These are phyloP conservation scores for Serrognathus titanus DNA, from an alignment of 2,888 invertebrate species.

Conservation along the genomic window DNA sequence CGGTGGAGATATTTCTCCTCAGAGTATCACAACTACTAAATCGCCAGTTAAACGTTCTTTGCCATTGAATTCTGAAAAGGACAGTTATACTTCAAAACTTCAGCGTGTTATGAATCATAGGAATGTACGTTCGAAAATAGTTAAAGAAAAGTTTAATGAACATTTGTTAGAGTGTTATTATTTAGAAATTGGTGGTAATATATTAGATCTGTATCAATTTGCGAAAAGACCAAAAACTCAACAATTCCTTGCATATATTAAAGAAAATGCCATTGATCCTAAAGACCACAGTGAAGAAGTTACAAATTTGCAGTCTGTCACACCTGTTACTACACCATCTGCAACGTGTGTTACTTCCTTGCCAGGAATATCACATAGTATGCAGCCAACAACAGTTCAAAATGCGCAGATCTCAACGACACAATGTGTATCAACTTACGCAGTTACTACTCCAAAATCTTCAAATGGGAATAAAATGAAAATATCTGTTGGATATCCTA, in stretches of 20 bases:
- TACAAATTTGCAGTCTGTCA: background rate
- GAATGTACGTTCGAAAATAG: conserved; percentile 63
- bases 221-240: conserved; percentile 75
- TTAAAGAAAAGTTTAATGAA: conserved; percentile 73
- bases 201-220: conserved; percentile 85
- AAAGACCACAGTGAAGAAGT: conserved; percentile 33
- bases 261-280: conserved; percentile 53
- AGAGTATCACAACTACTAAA: conserved; percentile 30
- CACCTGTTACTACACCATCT: conserved; percentile 34
- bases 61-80: conserved; percentile 48
- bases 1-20: conserved; percentile 22
- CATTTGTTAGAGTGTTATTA: conserved; percentile 82
- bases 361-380: conserved; percentile 40
- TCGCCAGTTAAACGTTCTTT: conserved; percentile 52
- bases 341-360: conserved; percentile 44
- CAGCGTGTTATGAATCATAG: conserved; percentile 70
- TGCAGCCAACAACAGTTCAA: conserved; percentile 18
- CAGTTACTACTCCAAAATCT: conserved; percentile 23
- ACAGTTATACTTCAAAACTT: conserved; percentile 56
- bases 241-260: conserved; percentile 71
- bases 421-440: conserved; percentile 23
- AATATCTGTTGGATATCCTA: conserved; percentile 19
- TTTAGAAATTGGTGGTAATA: conserved; percentile 76
- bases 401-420: background rate
- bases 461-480: conserved; percentile 24